Conservation (phyloP, 2,113 vertebrate genomes). For the Gyps fulvus region DNA sequence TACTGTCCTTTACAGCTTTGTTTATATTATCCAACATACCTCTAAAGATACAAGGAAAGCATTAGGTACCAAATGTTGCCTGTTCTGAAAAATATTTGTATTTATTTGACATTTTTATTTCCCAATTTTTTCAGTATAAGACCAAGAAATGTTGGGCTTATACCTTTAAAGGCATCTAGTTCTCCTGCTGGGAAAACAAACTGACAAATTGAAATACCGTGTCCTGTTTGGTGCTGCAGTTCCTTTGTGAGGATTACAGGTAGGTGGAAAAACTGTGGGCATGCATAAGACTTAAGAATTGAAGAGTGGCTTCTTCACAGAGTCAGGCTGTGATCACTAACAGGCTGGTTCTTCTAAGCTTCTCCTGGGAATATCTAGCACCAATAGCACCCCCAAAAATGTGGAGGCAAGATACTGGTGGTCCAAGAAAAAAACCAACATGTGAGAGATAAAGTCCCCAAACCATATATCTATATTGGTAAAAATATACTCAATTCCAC, state of each 20-base stretch:
- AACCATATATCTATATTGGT: accelerated
- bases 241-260: background rate
- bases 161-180: background rate
- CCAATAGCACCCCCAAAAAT: background rate
- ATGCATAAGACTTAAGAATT: background rate
- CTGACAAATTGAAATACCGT: background rate
- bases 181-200: background rate
- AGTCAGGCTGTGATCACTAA: background rate
- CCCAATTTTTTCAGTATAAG: background rate
- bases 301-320: background rate
- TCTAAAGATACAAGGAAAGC: background rate
- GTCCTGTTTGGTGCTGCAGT: background rate
- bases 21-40: background rate
- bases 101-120: background rate
- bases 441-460: background rate
- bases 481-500: background rate
- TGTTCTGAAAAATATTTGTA: background rate
- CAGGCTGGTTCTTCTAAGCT: background rate
- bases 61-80: background rate
- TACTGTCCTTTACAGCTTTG: background rate
- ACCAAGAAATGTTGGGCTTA: background rate
- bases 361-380: background rate
- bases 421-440: background rate
- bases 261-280: background rate
- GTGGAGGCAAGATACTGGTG: background rate